These are phyloP conservation scores for Fragum fragum DNA, from an alignment of 2,888 invertebrate species.

Conservation along the genomic window DNA sequence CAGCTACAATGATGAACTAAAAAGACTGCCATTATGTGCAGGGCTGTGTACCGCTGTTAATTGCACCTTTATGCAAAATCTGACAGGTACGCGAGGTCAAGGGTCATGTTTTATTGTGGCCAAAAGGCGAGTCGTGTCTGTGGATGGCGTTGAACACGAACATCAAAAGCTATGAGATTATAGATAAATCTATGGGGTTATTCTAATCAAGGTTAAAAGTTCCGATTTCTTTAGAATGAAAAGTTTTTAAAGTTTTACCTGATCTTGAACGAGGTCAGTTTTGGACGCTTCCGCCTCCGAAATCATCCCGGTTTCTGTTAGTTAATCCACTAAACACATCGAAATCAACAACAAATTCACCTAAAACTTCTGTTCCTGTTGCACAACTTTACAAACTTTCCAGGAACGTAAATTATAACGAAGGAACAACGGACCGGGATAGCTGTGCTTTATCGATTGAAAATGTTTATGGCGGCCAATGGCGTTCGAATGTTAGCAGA, in stretches of 20 bases:
- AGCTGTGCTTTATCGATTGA: background rate
- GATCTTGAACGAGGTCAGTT: slow-evolving; percentile 26
- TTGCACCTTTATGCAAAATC: slow-evolving; percentile 15
- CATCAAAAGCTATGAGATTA: too few relatives aligned
- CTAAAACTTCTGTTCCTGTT: background rate
- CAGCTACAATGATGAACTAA: too few relatives aligned
- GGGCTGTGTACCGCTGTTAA: too few relatives aligned
- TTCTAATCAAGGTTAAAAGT: too few relatives aligned
- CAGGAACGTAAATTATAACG: slow-evolving; percentile 5
- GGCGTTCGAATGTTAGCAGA: slow-evolving; percentile 15
- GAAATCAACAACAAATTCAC: background rate
- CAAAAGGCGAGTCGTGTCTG: too few relatives aligned
- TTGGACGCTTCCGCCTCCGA: slow-evolving; percentile 33
- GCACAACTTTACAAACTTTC: slow-evolving; percentile 29
- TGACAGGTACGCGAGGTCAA: slow-evolving; percentile 27
- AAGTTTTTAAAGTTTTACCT: slow-evolving; percentile 15
- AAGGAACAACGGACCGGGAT: background rate
- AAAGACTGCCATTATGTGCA: too few relatives aligned
- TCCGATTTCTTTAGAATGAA: background rate
- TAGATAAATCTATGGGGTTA: too few relatives aligned
- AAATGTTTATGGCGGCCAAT: slow-evolving; percentile 34
- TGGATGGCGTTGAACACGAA: too few relatives aligned
- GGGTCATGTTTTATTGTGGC: background rate
- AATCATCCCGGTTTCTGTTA: slow-evolving; percentile 3
- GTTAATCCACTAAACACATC: slow-evolving; percentile 11